Evolutionary conservation across 2,888 invertebrate genomes (phyloP), one percentile per base, ranked within the genome.

Genomic region (Aphelenchoides bicaudatus): DNA sequence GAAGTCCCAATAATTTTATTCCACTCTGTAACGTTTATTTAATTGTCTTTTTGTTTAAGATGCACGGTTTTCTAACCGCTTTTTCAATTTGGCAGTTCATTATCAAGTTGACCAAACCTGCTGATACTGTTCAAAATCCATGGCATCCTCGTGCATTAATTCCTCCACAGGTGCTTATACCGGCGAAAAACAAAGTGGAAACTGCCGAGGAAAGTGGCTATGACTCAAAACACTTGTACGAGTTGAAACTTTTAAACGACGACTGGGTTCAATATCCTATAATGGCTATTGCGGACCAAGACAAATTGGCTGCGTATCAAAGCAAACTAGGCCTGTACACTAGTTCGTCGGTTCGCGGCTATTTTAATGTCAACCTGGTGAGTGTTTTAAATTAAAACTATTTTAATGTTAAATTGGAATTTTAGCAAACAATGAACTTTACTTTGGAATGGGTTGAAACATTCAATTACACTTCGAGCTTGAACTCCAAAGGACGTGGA

Each of bases 401-500:
- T 34, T 34, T 10, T 10, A 10, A 10, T n/a, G n/a, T 34, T 34
- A 10, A n/a, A 10, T 34, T 34, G 34, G 10, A 10, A 10, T 10
- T 34, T 34, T n/a, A 34, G 34, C 10, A 34, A 10, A 34, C 34
- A 34, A 34, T 34, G 34, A n/a, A 34, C 10, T 34, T 34, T n/a
- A n/a, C 10, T 10, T 10, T 34, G 10, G 34, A 34, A 34, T 34
- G 34, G 34, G 34, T 10, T 10, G 10, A 10, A 10, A n/a, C n/a
- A 10, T 34, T 34, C 34, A 34, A 34, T n/a, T 34, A 34, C 34
- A 34, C 34, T 10, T 34, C 34, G 34, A 10, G 10, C 34, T n/a
- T 34, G 34, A 34, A 34, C 34, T 10, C 10, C 34, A 43, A 89
- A 78, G 91, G 88, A 2, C 84, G 94, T 70, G 92, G 92, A 1